phyloP scores from a whole-genome alignment of 2,113 vertebrate genomes.

The Myrmophylax atrothorax region DNA sequence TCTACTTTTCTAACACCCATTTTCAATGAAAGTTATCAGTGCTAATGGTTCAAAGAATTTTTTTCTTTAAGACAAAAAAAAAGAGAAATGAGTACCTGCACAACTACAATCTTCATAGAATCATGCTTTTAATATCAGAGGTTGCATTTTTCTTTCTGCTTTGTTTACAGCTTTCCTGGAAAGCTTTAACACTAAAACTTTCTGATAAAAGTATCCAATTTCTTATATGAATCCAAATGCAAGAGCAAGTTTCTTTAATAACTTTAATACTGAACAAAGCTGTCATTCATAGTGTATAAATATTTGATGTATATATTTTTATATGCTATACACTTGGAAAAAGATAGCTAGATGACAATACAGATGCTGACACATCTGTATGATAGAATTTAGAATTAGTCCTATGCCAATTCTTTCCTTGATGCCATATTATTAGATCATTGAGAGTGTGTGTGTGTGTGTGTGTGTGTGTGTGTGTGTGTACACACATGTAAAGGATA shows the following conservation, averaged over 20 bases:
- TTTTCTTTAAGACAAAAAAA: background rate
- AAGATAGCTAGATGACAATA: background rate
- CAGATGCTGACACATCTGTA: background rate
- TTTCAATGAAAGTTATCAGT: background rate
- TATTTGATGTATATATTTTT: background rate
- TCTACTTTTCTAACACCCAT: background rate
- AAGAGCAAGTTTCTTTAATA: background rate
- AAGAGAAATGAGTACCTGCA: background rate
- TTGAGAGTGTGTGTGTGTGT: background rate
- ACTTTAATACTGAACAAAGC: background rate
- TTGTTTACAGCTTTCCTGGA: background rate
- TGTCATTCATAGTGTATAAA: background rate
- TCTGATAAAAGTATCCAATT: background rate
- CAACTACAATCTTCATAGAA: background rate
- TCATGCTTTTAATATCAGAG: background rate
- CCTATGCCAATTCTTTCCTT: background rate
- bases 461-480: background rate
- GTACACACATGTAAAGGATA: background rate
- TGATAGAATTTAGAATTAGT: background rate
- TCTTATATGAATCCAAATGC: background rate
- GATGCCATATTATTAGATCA: background rate
- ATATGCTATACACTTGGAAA: background rate
- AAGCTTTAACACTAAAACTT: background rate
- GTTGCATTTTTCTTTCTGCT: background rate
- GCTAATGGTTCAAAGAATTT: background rate